Base-by-base conservation (phyloP, 2,888 invertebrate genomes). In the Lasiommata megera region DNA sequence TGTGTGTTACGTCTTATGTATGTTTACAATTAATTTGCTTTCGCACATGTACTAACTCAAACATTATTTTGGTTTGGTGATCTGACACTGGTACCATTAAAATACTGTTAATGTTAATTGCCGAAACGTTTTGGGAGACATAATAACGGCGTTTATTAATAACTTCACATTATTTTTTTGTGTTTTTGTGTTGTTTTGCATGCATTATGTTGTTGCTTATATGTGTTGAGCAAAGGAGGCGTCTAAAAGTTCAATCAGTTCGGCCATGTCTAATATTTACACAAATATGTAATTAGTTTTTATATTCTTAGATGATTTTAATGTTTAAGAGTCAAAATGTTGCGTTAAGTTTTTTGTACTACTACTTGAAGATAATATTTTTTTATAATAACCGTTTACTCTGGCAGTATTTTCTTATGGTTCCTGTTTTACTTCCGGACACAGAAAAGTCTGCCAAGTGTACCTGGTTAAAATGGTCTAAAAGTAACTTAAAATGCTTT, bases 41-140 rank as follows among this genome's bases (percentile, higher is more conserved):
- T 73, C 71, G 80, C 84, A 82, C 82, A 65, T 71, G 73, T 83
- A 84, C 85, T 88, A 88, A 88, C 85, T 76, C 77, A 50, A 50
- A 56, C 37, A 52, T 53, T 17, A 52, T 31, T 31, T 23, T 17
- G 23, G 14, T 41, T 52, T 41, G 40, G 31, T 40, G 14, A 36
- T 51, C 14, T 38, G 29, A 37, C 28, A 51, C 14, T 40, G 31
- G 41, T 31, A 28, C 36, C 12, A 37, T 48, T 8, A 28, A 9
- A 28, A 38, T 28, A 51, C 7, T 38, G 8, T 9, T 12, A 36
- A 12, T 12, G 11, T 28, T 28, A 29, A n/a, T 29, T 14, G 14
- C 28, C 23, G 44, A 14, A 14, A 14, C 44, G 23, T 29, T 31
- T 46, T 6, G n/a, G 9, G 46, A 29, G 11, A 11, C 9, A 16